Evolutionary conservation across 2,888 invertebrate genomes (phyloP).

Genomic region (Hirtodrosophila trivittata): DNA sequence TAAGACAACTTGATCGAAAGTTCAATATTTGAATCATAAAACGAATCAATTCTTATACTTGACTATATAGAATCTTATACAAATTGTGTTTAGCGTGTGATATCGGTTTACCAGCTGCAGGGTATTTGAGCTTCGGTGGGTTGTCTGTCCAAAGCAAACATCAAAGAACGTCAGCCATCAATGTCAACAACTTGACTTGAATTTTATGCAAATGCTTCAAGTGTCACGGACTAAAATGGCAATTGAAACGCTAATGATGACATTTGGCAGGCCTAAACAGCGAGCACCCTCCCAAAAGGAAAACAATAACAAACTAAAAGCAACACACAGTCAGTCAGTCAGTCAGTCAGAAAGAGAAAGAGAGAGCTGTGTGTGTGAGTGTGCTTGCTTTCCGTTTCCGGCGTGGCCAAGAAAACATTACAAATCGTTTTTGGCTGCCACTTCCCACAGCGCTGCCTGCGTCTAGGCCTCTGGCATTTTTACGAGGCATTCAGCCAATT

Average conservation of each 20-base stretch:
- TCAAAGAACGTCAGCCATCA: slow-evolving; percentile 60
- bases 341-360: slow-evolving; percentile 4
- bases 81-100: too few relatives aligned
- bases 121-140: slow-evolving; percentile 33
- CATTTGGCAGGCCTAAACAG: slow-evolving; percentile 77
- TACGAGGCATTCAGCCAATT: slow-evolving; percentile 80
- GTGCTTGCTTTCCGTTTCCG: slow-evolving; percentile 74
- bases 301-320: slow-evolving; percentile 76
- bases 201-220: slow-evolving; percentile 75
- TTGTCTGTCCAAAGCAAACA: slow-evolving; percentile 43
- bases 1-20: too few relatives aligned
- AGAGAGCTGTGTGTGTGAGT: slow-evolving; percentile 30
- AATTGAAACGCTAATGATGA: slow-evolving; percentile 80
- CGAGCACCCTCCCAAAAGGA: slow-evolving; percentile 20
- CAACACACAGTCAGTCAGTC: slow-evolving; percentile 39
- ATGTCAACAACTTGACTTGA: slow-evolving; percentile 71
- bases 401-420: slow-evolving; percentile 71
- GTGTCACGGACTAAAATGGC: slow-evolving; percentile 77
- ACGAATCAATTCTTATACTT: too few relatives aligned
- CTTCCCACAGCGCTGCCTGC: slow-evolving; percentile 27
- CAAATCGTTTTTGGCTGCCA: slow-evolving; percentile 74
- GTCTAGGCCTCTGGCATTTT: slow-evolving; percentile 75
- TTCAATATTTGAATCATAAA: too few relatives aligned
- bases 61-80: too few relatives aligned
- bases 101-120: too few relatives aligned